A percentile compares a stretch with the other conserved stretches of the same genome.
These are phyloP conservation scores for Yasuhikotakia modesta DNA, from an alignment of 2,797 vertebrate genomes.

Conservation along the genomic window DNA sequence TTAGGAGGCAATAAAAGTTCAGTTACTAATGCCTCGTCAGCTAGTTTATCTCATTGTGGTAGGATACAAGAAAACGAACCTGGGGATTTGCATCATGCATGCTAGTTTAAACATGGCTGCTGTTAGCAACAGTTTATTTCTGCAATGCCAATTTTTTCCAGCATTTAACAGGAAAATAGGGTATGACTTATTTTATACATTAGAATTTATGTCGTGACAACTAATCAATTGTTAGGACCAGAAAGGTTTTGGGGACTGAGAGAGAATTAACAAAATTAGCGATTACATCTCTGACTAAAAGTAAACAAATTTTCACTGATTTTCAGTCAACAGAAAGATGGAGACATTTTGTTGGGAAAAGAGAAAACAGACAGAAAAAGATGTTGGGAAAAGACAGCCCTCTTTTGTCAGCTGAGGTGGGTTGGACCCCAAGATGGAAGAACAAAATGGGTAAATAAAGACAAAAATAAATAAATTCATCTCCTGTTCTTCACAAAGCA, in stretches of 20 bases:
- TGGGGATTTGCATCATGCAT: neutral
- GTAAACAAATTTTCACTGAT: neutral
- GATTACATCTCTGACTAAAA: neutral
- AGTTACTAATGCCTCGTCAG: neutral
- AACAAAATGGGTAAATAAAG: neutral
- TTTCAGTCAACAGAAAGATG: neutral
- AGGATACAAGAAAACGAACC: neutral
- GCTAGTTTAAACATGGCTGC: neutral
- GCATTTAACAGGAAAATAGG: neutral
- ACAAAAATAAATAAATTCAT: constrained; percentile 75
- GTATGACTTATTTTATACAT: no score
- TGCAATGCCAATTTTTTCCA: neutral
- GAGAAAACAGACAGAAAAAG: neutral
- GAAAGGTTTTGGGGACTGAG: neutral
- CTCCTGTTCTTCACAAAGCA: constrained; percentile 86
- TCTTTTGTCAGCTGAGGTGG: constrained; percentile 35
- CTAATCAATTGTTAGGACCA: no score
- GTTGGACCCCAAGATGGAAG: constrained; percentile 27
- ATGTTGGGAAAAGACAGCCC: constrained; percentile 42
- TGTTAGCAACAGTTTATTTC: neutral
- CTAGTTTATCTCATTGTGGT: neutral
- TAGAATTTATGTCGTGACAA: no score
- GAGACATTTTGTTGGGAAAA: constrained; percentile 31
- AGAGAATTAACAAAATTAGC: neutral
- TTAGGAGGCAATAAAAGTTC: constrained; percentile 1